phyloP scores from a whole-genome alignment of 37 sponge, comb jelly and placozoan species.

The Diacarnus erythraeanus region DNA sequence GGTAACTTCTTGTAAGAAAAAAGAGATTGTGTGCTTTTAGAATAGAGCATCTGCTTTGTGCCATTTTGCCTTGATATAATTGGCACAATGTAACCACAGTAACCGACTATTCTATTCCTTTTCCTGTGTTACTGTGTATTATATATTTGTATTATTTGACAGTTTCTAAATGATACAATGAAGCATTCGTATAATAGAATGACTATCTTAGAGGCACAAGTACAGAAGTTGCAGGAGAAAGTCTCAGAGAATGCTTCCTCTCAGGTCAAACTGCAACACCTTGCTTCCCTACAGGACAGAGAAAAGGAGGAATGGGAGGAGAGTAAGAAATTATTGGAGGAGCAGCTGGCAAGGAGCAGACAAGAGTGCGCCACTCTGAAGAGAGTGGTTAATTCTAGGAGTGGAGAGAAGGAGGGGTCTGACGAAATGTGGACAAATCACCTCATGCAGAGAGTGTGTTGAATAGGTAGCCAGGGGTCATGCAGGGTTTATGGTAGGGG shows the following conservation, averaged over 20 bases:
- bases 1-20: not conserved
- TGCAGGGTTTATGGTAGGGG: no score
- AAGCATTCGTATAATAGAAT: not conserved
- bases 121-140: not conserved
- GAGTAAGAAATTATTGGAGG: slow-evolving; percentile 16
- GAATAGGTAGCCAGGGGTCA: no score
- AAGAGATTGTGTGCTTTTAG: no score
- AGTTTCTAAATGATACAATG: not conserved
- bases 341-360: slow-evolving; percentile 21
- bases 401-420: not conserved
- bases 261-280: slow-evolving; percentile 16
- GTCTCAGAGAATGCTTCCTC: not conserved
- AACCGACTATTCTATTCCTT: no score
- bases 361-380: slow-evolving; percentile 24
- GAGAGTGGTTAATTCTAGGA: slow-evolving; percentile 13
- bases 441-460: not conserved
- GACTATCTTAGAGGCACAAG: slow-evolving; percentile 3
- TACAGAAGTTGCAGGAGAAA: not conserved
- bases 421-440: not conserved
- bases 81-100: no score
- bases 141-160: not conserved
- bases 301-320: slow-evolving; percentile 41
- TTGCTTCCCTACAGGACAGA: slow-evolving; percentile 14
- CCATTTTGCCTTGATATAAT: no score
- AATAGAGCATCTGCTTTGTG: no score